A percentile compares a stretch with the other conserved stretches of the same genome.
These are phyloP conservation scores for Pseudoips prasinana DNA, from an alignment of 2,888 invertebrate species.

Conservation along the genomic window DNA sequence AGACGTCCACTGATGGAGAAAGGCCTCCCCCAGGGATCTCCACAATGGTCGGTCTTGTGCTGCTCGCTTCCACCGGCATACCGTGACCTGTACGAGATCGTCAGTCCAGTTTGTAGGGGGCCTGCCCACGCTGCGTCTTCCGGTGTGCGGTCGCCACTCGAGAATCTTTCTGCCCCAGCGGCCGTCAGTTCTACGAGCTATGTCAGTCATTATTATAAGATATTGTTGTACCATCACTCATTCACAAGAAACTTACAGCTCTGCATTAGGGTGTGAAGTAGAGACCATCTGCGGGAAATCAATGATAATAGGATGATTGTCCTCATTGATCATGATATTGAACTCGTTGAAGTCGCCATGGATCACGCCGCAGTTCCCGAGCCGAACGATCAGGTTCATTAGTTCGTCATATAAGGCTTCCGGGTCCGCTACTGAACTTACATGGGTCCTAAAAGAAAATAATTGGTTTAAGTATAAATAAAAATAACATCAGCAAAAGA, in stretches of 20 bases:
- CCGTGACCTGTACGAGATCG: too few relatives aligned
- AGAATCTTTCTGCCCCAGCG: too few relatives aligned
- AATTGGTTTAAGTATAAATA: background rate
- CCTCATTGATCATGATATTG: conserved; percentile 94
- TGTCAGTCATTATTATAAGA: too few relatives aligned
- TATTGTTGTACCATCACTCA: too few relatives aligned
- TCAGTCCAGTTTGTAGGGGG: too few relatives aligned
- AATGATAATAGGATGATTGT: conserved; percentile 92
- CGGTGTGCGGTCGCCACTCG: too few relatives aligned
- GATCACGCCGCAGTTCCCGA: conserved; percentile 97
- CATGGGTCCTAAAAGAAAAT: conserved; percentile 82
- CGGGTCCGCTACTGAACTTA: conserved; percentile 84
- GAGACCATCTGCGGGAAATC: conserved; percentile 99
- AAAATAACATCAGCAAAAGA: background rate
- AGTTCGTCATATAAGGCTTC: conserved; percentile 94
- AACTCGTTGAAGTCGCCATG: conserved; percentile 99
- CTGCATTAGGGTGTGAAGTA: conserved; percentile 94
- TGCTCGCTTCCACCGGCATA: too few relatives aligned
- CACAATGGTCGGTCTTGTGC: too few relatives aligned
- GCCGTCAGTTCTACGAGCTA: too few relatives aligned
- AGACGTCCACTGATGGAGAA: too few relatives aligned
- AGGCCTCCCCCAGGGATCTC: too few relatives aligned
- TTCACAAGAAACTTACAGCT: conserved; percentile 82
- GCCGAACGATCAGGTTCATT: conserved; percentile 94
- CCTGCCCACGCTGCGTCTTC: too few relatives aligned